Conservation (phyloP, 2,888 invertebrate genomes). For the Endomychus coccineus region DNA sequence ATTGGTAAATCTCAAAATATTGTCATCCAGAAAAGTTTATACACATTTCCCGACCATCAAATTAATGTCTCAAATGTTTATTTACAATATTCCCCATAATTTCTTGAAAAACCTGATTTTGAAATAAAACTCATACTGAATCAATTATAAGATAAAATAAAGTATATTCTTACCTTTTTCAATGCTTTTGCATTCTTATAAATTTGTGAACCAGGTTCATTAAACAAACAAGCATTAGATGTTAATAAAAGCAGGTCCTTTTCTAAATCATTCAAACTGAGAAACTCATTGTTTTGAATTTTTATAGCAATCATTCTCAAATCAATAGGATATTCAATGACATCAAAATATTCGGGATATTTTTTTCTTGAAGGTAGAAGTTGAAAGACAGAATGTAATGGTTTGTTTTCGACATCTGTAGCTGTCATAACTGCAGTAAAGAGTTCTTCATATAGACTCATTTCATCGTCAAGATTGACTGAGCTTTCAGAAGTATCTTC, state of each 20-base stretch:
- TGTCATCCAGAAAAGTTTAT: too few species aligned
- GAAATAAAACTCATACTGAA: too few species aligned
- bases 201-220: constrained; percentile 93
- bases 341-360: constrained; percentile 92
- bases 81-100: too few species aligned
- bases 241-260: constrained; percentile 85
- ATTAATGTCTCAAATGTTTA: too few species aligned
- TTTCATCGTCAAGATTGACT: constrained; percentile 64
- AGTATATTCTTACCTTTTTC: constrained; percentile 58
- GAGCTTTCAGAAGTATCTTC: constrained; percentile 67
- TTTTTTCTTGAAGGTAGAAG: constrained; percentile 85
- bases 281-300: constrained; percentile 79
- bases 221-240: constrained; percentile 91
- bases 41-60: too few species aligned
- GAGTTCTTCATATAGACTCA: constrained; percentile 76
- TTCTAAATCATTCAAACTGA: constrained; percentile 73
- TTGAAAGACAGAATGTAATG: constrained; percentile 81
- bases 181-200: constrained; percentile 90
- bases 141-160: constrained; percentile 7
- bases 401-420: constrained; percentile 72
- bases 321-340: constrained; percentile 92
- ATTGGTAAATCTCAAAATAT: too few species aligned
- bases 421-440: constrained; percentile 85
- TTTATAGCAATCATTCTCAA: constrained; percentile 86
- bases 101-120: too few species aligned